These are phyloP conservation scores for Mantis religiosa DNA, from an alignment of 2,888 invertebrate genomes.

Conservation along the genomic window DNA sequence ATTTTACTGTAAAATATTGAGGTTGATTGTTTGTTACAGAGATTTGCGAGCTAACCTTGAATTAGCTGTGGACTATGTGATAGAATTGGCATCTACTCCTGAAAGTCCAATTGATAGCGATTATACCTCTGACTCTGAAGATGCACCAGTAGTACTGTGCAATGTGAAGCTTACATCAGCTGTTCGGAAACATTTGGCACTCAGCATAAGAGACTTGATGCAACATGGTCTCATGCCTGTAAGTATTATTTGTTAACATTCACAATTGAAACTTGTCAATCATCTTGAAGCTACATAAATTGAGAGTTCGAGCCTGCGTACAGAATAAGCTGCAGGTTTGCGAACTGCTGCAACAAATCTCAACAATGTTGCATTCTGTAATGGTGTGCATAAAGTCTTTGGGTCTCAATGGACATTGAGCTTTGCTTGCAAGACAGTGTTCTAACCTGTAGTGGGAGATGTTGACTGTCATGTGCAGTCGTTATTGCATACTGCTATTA, in stretches of 20 bases:
- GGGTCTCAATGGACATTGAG: too few species aligned
- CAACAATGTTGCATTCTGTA: too few species aligned
- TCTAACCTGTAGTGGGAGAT: too few species aligned
- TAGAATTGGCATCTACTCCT: slow-evolving; percentile 61
- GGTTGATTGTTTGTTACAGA: slow-evolving; percentile 43
- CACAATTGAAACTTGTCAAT: too few species aligned
- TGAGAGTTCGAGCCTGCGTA: too few species aligned
- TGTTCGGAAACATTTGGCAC: slow-evolving; percentile 86
- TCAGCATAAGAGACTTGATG: slow-evolving; percentile 86
- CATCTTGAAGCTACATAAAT: too few species aligned
- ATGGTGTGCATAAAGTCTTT: too few species aligned
- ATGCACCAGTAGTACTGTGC: slow-evolving; percentile 45
- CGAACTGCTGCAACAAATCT: too few species aligned
- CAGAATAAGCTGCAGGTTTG: too few species aligned
- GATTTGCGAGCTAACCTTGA: slow-evolving; percentile 92
- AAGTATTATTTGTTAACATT: slow-evolving; percentile 39
- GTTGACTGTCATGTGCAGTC: too few species aligned
- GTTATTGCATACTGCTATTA: too few species aligned
- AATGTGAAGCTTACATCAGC: slow-evolving; percentile 81
- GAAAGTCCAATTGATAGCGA: slow-evolving; percentile 52
- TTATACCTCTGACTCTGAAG: slow-evolving; percentile 53
- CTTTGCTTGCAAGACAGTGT: too few species aligned
- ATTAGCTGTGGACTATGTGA: slow-evolving; percentile 64
- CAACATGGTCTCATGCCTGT: slow-evolving; percentile 83
- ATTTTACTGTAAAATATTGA: background rate